Base-by-base conservation (phyloP, 2,888 invertebrate genomes). In the Acholoe squamosa region DNA sequence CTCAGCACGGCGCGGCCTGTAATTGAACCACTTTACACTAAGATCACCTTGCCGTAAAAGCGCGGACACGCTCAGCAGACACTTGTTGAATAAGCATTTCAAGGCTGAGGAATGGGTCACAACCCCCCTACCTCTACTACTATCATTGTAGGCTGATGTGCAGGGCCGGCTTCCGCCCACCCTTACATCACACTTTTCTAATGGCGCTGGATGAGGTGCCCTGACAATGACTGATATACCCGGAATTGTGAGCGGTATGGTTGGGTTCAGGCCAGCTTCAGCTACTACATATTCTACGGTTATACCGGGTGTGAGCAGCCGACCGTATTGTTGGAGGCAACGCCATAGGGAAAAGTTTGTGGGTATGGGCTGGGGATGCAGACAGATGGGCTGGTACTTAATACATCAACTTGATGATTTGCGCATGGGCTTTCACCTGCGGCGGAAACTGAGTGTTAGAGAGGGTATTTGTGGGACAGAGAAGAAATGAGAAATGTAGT, bases 41-140 rank as follows among this genome's bases (percentile, higher is more conserved):
- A 14, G 25, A 28, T 71, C 71, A 25, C 3, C 25, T 5, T 14
- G 28, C 25, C 31, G 71, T 71, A 71, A 71, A 71, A 71, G 71
- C 71, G 7, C 28, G 25, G 71, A 71, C 71, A 71, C 71, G 71
- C 25, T 25, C 71, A 28, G 28, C 28, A 25, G 71, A 25, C 71
- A 71, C 71, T 71, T 71, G 71, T 71, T 71, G 71, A 71, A 71
- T 71, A 71, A 71, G 71, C 71, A 28, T 28, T 28, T 25, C n/a
- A 28, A 71, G 71, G 71, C 31, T n/a, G n/a, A n/a, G 61, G 43
- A 10, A 43, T 43, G 43, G 43, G 43, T 10, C 10, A 43, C 43
- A 3, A 10, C n/a, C 43, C 43, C 43, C 10, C 43, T 43, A 7
- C 43, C 43, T 10, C 43, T 43, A 10, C 10, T 10, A 10, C 43